Conservation (phyloP, 2,797 vertebrate species). For the Heteromormyrus szaboi region DNA sequence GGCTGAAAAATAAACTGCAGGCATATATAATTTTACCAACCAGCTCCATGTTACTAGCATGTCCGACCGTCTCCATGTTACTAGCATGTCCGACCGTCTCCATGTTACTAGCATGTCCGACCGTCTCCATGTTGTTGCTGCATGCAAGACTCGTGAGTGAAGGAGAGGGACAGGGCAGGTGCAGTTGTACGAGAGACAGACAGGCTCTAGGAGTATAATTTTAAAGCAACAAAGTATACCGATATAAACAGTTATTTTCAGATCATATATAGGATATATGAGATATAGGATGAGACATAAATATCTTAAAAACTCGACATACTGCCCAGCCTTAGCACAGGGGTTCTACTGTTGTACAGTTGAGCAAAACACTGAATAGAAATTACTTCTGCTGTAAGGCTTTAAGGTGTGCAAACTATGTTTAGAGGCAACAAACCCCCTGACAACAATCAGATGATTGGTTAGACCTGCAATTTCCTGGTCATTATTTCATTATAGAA, state of each 20-base stretch:
- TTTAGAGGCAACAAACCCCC: not conserved
- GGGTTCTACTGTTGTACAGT: not conserved
- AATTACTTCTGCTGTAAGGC: not conserved
- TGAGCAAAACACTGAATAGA: not conserved
- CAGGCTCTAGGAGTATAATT: not conserved
- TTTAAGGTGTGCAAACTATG: not conserved
- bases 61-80: not conserved
- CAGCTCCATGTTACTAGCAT: not conserved
- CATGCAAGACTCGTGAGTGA: not conserved
- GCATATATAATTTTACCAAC: not conserved
- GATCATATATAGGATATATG: not conserved
- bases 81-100: not conserved
- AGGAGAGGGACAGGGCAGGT: not conserved
- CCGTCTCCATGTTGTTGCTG: not conserved
- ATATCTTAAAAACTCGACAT: not conserved
- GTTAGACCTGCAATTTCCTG: not conserved
- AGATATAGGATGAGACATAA: not conserved
- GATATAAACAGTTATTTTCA: not conserved
- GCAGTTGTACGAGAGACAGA: not conserved
- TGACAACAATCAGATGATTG: not conserved
- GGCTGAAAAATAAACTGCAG: not conserved
- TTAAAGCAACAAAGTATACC: not conserved
- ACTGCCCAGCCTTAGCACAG: not conserved
- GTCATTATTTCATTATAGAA: not conserved
- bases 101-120: not conserved